Conservation (phyloP, 2,888 invertebrate genomes). For the Apamea epomidion region DNA sequence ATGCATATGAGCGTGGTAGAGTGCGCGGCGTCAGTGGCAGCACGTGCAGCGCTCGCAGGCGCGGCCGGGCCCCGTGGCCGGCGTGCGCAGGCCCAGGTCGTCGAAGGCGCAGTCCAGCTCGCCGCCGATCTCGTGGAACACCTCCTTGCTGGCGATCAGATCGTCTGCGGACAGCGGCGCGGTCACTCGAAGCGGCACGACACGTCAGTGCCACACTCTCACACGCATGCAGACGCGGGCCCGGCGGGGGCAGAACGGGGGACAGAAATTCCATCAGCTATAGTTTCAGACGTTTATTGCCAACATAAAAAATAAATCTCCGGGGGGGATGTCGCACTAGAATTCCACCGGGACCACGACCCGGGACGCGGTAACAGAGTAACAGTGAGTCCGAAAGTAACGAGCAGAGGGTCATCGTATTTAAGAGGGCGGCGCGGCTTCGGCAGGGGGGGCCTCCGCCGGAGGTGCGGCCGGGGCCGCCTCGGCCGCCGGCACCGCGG, state of each 20-base stretch:
- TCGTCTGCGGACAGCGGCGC: constrained; percentile 92
- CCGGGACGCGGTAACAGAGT: constrained; percentile 51
- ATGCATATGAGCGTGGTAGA: constrained; percentile 75
- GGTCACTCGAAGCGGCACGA: constrained; percentile 71
- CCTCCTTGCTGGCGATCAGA: constrained; percentile 96
- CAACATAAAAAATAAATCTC: constrained; percentile 76
- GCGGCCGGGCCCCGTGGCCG: constrained; percentile 65
- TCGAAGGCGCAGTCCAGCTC: constrained; percentile 97
- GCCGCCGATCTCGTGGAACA: constrained; percentile 97
- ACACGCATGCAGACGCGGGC: constrained; percentile 73
- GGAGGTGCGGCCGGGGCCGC: constrained; percentile 50
- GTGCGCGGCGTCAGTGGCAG: constrained; percentile 80
- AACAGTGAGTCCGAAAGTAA: constrained; percentile 60
- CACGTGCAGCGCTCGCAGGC: constrained; percentile 85
- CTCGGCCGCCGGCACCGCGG: constrained; percentile 49
- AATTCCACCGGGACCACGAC: constrained; percentile 58
- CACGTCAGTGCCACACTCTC: constrained; percentile 71
- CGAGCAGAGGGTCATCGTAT: constrained; percentile 59
- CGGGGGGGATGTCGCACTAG: constrained; percentile 55
- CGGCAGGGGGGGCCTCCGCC: constrained; percentile 56
- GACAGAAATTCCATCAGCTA: constrained; percentile 87
- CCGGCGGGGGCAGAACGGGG: constrained; percentile 46
- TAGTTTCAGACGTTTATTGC: constrained; percentile 79
- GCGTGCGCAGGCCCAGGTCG: constrained; percentile 88
- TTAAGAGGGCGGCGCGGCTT: constrained; percentile 67